Evolutionary conservation across 2,797 vertebrate species (phyloP), one percentile per base, ranked within the genome.

Genomic region (Gymnodraco acuticeps): DNA sequence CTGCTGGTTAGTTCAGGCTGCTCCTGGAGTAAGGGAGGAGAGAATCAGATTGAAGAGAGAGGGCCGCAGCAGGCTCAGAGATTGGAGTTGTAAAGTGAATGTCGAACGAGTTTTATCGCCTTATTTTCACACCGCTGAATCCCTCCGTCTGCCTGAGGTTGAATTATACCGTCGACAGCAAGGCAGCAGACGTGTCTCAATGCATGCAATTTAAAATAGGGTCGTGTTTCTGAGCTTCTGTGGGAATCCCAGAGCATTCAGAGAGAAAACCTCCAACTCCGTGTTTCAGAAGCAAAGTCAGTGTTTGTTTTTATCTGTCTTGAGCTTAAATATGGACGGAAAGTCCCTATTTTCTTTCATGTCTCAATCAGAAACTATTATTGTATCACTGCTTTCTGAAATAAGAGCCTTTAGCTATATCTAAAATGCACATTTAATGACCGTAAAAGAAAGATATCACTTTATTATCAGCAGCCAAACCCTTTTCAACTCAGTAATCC

Each of bases 41-140:
- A 70, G 74, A 78, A 90, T 81, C 67, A 66, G 79, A 87, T 20
- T 69, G 75, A 54, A 48, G 7, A 59, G 77, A 15, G 7, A 63
- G 76, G 73, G 81, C 83, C 85, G 70, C 1, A 23, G 64, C 58
- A 60, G 56, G 52, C 11, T 1, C 60, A 55, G 16, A 70, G 67
- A 83, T 79, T 80, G 61, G 20, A 59, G 70, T 66, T 71, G 52
- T 47, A 77, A 66, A 85, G 77, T 69, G 73, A 79, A 67, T 72
- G 3, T 11, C 54, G 72, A 72, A 61, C 48, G 48, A 54, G 41
- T 66, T 78, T 33, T 5, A 41, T 62, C 2, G 31, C 50, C 19
- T 75, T 46, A 33, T 82, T 82, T 82, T 31, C 14, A 50, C 45
- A 20, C 16, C 11, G 11, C 31, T 51, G 61, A 52, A 0, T 47